Percentiles rank a stretch among this genome's conserved stretches.
Evolutionary conservation across 2,888 invertebrate genomes (phyloP).

Genomic region (Eupeodes latifasciatus): DNA sequence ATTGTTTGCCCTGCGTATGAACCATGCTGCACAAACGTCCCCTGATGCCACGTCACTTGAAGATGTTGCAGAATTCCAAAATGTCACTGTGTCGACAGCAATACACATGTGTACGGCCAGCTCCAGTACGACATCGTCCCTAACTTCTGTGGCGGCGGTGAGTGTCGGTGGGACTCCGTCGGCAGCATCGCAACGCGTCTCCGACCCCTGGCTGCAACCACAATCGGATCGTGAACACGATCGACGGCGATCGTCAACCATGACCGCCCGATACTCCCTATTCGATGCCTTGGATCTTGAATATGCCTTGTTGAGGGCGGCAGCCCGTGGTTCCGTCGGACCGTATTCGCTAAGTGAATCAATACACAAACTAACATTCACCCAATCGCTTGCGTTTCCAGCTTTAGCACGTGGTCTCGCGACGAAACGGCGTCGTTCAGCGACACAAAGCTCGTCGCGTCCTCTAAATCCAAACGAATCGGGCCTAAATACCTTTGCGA

Average conservation of each 20-base stretch:
- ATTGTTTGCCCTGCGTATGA: conserved; percentile 85
- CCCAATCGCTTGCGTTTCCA: conserved; percentile 90
- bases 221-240: conserved; percentile 84
- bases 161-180: conserved; percentile 82
- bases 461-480: conserved; percentile 87
- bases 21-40: conserved; percentile 82
- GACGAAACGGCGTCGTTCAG: conserved; percentile 86
- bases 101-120: conserved; percentile 84
- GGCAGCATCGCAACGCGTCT: conserved; percentile 83
- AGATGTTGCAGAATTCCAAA: conserved; percentile 84
- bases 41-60: conserved; percentile 84
- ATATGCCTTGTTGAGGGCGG: conserved; percentile 88
- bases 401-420: conserved; percentile 89
- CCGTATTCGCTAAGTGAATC: conserved; percentile 90
- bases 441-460: conserved; percentile 85
- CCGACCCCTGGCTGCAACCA: conserved; percentile 84
- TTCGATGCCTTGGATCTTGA: conserved; percentile 90
- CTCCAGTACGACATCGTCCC: conserved; percentile 86
- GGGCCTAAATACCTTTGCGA: conserved; percentile 89
- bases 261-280: conserved; percentile 88
- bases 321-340: conserved; percentile 89
- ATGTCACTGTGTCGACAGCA: conserved; percentile 81
- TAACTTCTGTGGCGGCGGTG: conserved; percentile 85
- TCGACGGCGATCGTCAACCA: conserved; percentile 86
- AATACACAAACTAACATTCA: conserved; percentile 89